Evolutionary conservation across 2,113 vertebrate genomes (phyloP).

Genomic region (Amphiprion ocellaris): DNA sequence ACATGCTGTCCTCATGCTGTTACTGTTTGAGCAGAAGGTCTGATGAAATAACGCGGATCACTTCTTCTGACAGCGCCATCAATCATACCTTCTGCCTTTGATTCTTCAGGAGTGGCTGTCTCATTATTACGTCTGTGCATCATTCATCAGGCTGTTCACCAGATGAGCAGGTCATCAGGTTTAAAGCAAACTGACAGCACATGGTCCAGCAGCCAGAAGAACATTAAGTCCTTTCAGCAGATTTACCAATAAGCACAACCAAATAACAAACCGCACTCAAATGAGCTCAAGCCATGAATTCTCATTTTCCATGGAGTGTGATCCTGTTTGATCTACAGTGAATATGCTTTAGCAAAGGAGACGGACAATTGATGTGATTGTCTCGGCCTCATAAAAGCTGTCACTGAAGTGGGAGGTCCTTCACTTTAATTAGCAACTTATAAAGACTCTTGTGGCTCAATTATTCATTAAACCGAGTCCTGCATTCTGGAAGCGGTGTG

Average conservation of each 20-base stretch:
- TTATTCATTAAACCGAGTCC: conserved; percentile 39
- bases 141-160: conserved; percentile 21
- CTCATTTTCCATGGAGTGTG: conserved; percentile 14
- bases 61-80: conserved; percentile 31
- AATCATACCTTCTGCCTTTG: conserved; percentile 53
- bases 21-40: conserved; percentile 7
- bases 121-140: conserved; percentile 31
- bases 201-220: background rate
- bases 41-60: conserved; percentile 31
- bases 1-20: conserved; percentile 19
- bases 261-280: conserved; percentile 23
- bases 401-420: conserved; percentile 40
- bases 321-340: conserved; percentile 61
- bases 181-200: conserved; percentile 37
- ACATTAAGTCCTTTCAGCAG: conserved; percentile 5
- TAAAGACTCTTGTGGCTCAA: conserved; percentile 20
- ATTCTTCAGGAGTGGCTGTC: conserved; percentile 46
- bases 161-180: conserved; percentile 20
- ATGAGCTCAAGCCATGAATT: background rate
- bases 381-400: conserved; percentile 41
- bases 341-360: conserved; percentile 17
- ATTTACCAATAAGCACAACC: conserved; percentile 16
- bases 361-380: conserved; percentile 32
- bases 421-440: conserved; percentile 64
- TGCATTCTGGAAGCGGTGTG: background rate